Conservation (phyloP, 2,888 invertebrate species). For the Geophilus truncorum region DNA sequence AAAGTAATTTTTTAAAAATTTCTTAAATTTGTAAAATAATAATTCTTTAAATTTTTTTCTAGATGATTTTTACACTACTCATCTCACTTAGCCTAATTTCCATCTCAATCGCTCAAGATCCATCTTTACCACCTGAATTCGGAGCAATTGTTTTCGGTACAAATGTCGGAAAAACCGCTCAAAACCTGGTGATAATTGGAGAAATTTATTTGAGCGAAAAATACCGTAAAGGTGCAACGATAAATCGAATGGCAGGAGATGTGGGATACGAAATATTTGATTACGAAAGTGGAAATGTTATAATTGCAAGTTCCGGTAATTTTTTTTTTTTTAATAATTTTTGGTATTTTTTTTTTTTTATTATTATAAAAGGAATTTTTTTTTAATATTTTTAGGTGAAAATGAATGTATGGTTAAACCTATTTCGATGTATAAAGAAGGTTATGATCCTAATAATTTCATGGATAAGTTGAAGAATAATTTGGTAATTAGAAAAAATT, state of each 20-base stretch:
- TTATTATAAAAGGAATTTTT: too few relatives aligned
- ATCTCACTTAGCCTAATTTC: neutral
- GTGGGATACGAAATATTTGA: neutral
- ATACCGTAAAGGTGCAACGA: neutral
- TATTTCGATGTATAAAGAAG: too few relatives aligned
- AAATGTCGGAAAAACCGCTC: neutral
- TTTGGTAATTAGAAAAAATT: too few relatives aligned
- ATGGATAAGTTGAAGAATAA: too few relatives aligned
- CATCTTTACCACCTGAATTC: neutral
- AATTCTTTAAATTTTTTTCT: neutral
- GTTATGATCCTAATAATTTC: too few relatives aligned
- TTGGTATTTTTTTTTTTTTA: too few relatives aligned
- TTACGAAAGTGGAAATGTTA: neutral
- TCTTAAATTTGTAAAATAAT: neutral
- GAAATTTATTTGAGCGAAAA: neutral
- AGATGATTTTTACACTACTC: neutral
- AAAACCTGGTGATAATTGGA: neutral
- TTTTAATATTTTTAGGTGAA: too few relatives aligned
- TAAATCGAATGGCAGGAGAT: neutral
- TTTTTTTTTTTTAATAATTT: too few relatives aligned
- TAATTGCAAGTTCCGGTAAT: neutral
- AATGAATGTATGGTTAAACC: too few relatives aligned
- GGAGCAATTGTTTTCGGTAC: neutral
- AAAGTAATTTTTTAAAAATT: neutral
- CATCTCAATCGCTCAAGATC: neutral